phyloP scores from a whole-genome alignment of 1,140 invertebrate species.

The Pseudobourletiella spinata region DNA sequence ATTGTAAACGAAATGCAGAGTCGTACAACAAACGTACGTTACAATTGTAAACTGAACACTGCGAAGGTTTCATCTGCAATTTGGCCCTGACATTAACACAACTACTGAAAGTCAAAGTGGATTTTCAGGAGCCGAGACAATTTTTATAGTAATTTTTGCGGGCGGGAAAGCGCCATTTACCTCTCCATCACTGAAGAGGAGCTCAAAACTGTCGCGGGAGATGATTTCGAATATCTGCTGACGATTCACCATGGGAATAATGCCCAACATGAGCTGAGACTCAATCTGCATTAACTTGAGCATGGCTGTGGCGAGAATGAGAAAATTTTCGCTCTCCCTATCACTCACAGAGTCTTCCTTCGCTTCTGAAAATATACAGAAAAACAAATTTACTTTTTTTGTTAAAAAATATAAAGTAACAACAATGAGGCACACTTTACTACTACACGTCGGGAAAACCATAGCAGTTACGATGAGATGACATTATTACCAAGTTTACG shows the following conservation, averaged over 20 bases:
- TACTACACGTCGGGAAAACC: background rate
- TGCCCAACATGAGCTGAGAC: slow-evolving; percentile 65
- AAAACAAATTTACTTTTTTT: slow-evolving; percentile 38
- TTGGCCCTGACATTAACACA: no score
- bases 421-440: background rate
- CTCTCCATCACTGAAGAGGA: slow-evolving; percentile 76
- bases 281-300: slow-evolving; percentile 82
- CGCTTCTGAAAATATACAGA: slow-evolving; percentile 43
- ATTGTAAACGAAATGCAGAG: no score
- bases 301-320: slow-evolving; percentile 75
- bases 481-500: slow-evolving; percentile 43
- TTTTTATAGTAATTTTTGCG: background rate
- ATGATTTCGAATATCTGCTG: slow-evolving; percentile 75
- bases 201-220: slow-evolving; percentile 71
- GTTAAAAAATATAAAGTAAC: background rate
- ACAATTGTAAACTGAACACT: no score
- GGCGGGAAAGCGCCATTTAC: slow-evolving; percentile 44
- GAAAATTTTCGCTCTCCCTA: slow-evolving; percentile 77
- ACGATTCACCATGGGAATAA: slow-evolving; percentile 70
- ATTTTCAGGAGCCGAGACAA: background rate
- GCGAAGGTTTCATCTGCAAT: no score
- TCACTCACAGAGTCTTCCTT: slow-evolving; percentile 60
- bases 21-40: no score
- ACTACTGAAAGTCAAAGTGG: slow-evolving; percentile 12
- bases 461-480: background rate